A percentile compares a stretch with the other conserved stretches of the same genome.
Conservation (phyloP, 1,140 invertebrate species). For the Ceratina japonica region DNA sequence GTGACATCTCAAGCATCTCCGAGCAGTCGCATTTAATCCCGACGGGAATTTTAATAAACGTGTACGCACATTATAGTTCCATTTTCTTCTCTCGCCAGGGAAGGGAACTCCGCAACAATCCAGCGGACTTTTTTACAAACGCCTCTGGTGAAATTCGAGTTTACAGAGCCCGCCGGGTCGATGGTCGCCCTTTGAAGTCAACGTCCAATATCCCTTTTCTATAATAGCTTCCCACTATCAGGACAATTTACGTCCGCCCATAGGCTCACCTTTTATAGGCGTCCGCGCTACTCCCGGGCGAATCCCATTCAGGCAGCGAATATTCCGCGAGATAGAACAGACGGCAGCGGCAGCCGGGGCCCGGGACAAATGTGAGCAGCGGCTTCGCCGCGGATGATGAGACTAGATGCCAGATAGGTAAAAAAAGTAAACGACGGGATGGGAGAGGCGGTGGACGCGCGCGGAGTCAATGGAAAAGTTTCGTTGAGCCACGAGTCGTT, state of each 20-base stretch:
- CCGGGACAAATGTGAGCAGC: neutral
- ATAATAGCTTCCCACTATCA: neutral
- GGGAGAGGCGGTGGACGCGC: constrained; percentile 5
- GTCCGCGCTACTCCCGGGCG: neutral
- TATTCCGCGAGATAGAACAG: neutral
- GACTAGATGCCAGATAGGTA: constrained; percentile 23
- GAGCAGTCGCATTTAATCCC: neutral
- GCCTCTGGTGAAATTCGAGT: neutral
- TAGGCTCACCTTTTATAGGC: constrained; percentile 6
- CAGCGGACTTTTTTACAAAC: neutral
- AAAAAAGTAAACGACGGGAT: constrained; percentile 12
- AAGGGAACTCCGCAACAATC: too few relatives aligned
- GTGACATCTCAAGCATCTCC: neutral
- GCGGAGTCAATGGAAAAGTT: constrained; percentile 47
- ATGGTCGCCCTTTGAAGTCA: neutral
- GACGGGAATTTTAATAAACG: neutral
- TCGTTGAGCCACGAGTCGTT: constrained; percentile 41
- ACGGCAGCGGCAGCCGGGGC: too few relatives aligned
- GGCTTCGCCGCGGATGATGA: neutral
- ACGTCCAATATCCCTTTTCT: constrained; percentile 1
- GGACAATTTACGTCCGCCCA: constrained; percentile 8
- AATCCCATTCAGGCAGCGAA: neutral
- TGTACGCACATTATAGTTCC: too few relatives aligned
- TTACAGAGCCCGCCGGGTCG: too few relatives aligned
- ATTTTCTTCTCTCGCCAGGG: too few relatives aligned